phyloP scores from a whole-genome alignment of 2,113 vertebrate genomes.

The Scomber colias region DNA sequence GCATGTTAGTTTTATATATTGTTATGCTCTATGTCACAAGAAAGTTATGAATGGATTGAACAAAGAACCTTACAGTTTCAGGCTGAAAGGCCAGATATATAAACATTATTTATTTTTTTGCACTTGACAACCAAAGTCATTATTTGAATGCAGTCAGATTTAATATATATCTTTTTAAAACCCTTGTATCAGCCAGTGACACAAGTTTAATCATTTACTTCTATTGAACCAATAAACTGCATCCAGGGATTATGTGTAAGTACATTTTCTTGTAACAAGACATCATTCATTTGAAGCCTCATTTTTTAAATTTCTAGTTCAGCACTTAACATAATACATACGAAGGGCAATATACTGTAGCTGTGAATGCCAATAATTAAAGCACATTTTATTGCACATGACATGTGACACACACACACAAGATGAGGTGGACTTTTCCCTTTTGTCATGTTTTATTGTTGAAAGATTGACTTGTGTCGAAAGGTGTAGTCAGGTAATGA shows the following conservation, averaged over 20 bases:
- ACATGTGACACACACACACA: background rate
- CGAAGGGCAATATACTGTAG: too few relatives aligned
- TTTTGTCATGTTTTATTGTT: background rate
- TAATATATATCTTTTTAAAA: too few relatives aligned
- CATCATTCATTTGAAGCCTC: background rate
- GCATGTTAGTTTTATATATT: too few relatives aligned
- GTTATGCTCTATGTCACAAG: too few relatives aligned
- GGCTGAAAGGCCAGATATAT: too few relatives aligned
- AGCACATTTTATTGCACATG: background rate
- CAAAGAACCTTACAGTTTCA: too few relatives aligned
- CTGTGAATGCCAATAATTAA: too few relatives aligned
- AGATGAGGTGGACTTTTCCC: constrained; percentile 26
- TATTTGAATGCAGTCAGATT: too few relatives aligned
- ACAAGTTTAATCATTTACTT: background rate
- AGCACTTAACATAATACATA: background rate
- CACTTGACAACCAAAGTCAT: too few relatives aligned
- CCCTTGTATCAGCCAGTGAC: background rate
- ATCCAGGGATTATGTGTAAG: background rate
- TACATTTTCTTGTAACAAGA: background rate
- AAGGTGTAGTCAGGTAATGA: background rate
- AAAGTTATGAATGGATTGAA: background rate
- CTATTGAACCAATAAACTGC: background rate
- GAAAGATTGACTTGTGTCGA: constrained; percentile 9
- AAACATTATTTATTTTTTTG: too few relatives aligned
- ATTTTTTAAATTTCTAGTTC: background rate